Evolutionary conservation across 2,113 vertebrate genomes (phyloP).

Genomic region (Dicaeum eximium): DNA sequence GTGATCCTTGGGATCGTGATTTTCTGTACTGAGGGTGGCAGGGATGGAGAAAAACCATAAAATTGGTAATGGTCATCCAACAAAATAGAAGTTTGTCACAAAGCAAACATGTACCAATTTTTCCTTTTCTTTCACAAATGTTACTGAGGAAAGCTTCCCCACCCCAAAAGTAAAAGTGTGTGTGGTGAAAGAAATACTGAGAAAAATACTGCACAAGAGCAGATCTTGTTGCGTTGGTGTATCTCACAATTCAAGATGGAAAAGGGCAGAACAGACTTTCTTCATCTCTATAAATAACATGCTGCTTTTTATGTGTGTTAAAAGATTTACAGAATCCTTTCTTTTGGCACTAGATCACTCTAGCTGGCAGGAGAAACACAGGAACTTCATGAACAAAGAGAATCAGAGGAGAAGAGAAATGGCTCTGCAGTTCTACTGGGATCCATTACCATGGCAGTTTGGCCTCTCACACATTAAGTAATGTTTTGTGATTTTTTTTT

Average conservation of each 20-base stretch:
- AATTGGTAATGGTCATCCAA: background rate
- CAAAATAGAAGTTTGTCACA: background rate
- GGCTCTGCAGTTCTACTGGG: background rate
- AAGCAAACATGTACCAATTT: background rate
- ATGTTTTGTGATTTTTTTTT: background rate
- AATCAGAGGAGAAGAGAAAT: background rate
- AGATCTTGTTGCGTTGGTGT: background rate
- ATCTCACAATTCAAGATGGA: background rate
- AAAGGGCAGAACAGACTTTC: background rate
- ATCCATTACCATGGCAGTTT: background rate
- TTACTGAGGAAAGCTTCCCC: background rate
- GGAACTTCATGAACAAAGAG: background rate
- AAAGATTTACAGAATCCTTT: constrained; percentile 34
- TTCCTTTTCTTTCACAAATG: rapidly evolving
- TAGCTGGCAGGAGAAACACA: background rate
- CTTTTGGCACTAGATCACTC: background rate
- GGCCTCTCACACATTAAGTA: background rate
- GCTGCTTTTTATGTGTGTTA: background rate
- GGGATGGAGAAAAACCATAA: background rate
- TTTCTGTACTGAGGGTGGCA: background rate
- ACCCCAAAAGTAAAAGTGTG: background rate
- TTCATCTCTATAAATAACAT: constrained; percentile 17
- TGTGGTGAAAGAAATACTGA: background rate
- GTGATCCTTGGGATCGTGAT: background rate
- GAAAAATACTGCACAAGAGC: background rate